These are phyloP conservation scores for Ormia ochracea DNA, from an alignment of 2,888 invertebrate species.

Conservation along the genomic window DNA sequence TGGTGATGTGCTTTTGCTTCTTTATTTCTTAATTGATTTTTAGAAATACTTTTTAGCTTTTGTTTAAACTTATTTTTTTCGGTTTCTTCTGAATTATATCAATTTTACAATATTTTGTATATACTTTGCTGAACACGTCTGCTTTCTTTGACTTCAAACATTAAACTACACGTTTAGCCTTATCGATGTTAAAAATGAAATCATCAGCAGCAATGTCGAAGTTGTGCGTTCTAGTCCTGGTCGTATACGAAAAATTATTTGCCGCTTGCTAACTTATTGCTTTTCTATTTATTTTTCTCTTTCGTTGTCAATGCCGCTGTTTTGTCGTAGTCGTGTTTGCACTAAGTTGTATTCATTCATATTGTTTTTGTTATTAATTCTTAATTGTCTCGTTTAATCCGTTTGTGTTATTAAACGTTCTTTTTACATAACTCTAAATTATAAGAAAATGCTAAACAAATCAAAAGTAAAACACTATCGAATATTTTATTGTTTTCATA, in stretches of 20 bases:
- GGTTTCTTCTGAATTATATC: constrained; percentile 7
- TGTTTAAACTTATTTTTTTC: not conserved
- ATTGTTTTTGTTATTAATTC: constrained; percentile 27
- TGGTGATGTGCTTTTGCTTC: constrained; percentile 2
- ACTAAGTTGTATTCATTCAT: constrained; percentile 12
- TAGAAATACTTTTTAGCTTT: not conserved
- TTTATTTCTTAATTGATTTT: constrained; percentile 27
- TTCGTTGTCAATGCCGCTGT: constrained; percentile 13
- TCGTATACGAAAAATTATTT: constrained; percentile 28
- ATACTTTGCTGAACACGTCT: constrained; percentile 65
- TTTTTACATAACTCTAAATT: too few relatives aligned
- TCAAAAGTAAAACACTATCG: too few relatives aligned
- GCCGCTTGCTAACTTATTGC: constrained; percentile 39
- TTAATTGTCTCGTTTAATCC: constrained; percentile 22
- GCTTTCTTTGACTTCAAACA: constrained; percentile 68
- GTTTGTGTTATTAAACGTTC: not conserved
- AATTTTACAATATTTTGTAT: constrained; percentile 33
- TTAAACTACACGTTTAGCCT: constrained; percentile 69
- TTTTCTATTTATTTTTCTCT: constrained; percentile 35
- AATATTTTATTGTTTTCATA: too few relatives aligned
- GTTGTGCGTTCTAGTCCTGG: constrained; percentile 62
- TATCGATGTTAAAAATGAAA: constrained; percentile 68
- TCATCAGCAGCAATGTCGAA: constrained; percentile 70
- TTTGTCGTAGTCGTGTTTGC: not conserved
- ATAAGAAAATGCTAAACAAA: too few relatives aligned